Evolutionary conservation across 2,113 vertebrate species (phyloP).

Genomic region (Ammodytes marinus): DNA sequence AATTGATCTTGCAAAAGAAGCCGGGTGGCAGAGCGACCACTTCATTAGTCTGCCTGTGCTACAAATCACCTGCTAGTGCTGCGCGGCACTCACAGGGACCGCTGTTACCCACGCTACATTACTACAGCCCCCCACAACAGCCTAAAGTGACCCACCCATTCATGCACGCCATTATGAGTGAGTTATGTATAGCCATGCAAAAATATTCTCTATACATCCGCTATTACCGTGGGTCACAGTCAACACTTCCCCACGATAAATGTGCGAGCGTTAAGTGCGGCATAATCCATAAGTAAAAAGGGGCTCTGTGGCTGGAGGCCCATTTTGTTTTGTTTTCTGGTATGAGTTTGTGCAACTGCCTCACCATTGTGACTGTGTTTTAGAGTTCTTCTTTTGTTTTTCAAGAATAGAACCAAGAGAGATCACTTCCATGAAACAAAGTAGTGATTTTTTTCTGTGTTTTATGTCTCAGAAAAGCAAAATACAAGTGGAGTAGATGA

Average conservation of each 20-base stretch:
- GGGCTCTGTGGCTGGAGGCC: conserved; percentile 21
- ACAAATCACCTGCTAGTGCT: conserved; percentile 85
- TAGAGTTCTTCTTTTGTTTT: background rate
- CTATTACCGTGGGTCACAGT: conserved; percentile 51
- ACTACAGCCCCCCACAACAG: conserved; percentile 49
- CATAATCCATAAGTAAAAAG: conserved; percentile 38
- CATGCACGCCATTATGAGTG: conserved; percentile 76
- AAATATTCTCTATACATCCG: conserved; percentile 62
- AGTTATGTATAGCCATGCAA: conserved; percentile 74
- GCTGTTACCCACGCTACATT: conserved; percentile 64
- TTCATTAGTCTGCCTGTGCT: conserved; percentile 87
- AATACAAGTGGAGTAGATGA: conserved; percentile 7
- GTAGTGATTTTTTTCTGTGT: background rate
- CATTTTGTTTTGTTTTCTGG: background rate
- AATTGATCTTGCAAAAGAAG: conserved; percentile 91
- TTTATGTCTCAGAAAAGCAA: background rate
- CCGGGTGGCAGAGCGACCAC: conserved; percentile 87
- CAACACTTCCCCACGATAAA: conserved; percentile 40
- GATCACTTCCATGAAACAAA: conserved; percentile 7
- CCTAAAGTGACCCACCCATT: conserved; percentile 71
- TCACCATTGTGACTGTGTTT: background rate
- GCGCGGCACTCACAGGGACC: conserved; percentile 71
- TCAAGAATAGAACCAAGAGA: background rate
- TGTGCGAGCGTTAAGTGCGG: conserved; percentile 46
- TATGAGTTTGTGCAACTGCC: conserved; percentile 14